Base-by-base conservation (phyloP, 1,140 invertebrate species). In the Ostrea denselamellosa region DNA sequence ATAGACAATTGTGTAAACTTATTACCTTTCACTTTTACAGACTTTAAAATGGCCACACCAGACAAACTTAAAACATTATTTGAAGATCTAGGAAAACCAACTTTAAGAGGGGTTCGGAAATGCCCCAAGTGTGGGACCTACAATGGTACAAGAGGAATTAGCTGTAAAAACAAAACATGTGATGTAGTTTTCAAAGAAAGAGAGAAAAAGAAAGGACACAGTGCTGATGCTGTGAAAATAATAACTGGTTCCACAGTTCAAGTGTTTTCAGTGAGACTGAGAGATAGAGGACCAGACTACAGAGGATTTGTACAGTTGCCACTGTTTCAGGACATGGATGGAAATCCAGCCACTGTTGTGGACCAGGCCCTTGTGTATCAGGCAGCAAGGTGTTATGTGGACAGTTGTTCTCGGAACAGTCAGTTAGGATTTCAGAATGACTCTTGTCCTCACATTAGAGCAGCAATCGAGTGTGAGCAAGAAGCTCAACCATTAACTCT, bases 61-160 rank as follows among this genome's bases (percentile, higher is more conserved):
- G 93, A 93, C 25, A 95, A 95, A 91, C 81, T 94, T 10, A 95
- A 95, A 90, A 90, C 93, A 19, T 92, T 96, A 2, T 95, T 96
- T 92, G 96, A 94, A 92, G 97, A 96, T 95, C 95, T 97, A 91
- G 97, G 97, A 89, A 97, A 96, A 94, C 96, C 96, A 89, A 97
- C 96, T 85, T 94, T 96, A 90, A 95, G 96, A 92, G 97, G 97
- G 89, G 96, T 97, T 0, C 95, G 96, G 90, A 97, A 97, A 92
- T 98, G 97, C 93, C 96, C 96, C 4, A 97, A 97, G 93, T 98
- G 97, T 95, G 97, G 97, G 0, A 97, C 96, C 4, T 97, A 96
- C 85, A 98, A 97, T 95, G 97, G 97, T 2, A 97, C 97, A 5
- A 94, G 97, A 91, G 96, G 97, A 51, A 94, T 96, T 17, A 96